A percentile compares a stretch with the other conserved stretches of the same genome.
Conservation (phyloP, 1,140 invertebrate species). For the Pararge aegeria region DNA sequence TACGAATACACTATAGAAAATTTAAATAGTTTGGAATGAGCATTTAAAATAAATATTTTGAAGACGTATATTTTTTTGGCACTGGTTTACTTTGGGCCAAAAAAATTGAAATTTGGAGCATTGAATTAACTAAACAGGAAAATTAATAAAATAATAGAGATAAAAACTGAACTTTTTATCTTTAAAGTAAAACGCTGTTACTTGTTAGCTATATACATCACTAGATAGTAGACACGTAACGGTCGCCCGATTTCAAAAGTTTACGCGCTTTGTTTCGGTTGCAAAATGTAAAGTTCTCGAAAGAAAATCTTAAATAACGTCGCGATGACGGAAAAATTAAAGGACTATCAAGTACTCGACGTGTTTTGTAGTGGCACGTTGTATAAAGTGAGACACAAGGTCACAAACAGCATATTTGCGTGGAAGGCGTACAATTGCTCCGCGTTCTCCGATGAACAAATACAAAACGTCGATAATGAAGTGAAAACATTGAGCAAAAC, state of each 20-base stretch:
- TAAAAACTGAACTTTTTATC: no score
- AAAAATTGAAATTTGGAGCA: no score
- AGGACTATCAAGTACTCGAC: slow-evolving; percentile 74
- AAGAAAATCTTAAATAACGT: slow-evolving; percentile 26
- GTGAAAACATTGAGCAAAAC: slow-evolving; percentile 64
- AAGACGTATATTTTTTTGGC: no score
- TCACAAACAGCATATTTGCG: slow-evolving; percentile 71
- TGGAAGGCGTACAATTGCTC: slow-evolving; percentile 72
- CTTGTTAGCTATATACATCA: slow-evolving; percentile 33
- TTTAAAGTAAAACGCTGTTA: no score
- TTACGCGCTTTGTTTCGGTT: slow-evolving; percentile 63
- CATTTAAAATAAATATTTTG: no score
- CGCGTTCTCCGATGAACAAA: slow-evolving; percentile 62
- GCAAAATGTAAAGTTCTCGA: slow-evolving; percentile 59
- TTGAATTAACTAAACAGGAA: no score
- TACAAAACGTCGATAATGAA: slow-evolving; percentile 64
- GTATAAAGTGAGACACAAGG: slow-evolving; percentile 76
- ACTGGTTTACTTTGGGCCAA: no score
- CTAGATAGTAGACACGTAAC: slow-evolving; percentile 47
- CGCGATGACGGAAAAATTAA: slow-evolving; percentile 68
- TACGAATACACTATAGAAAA: no score
- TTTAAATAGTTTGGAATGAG: no score
- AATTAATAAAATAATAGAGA: no score
- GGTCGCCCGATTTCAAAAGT: slow-evolving; percentile 60
- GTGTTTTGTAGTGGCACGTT: slow-evolving; percentile 69